Evolutionary conservation across 1,140 invertebrate genomes (phyloP), one percentile per base, ranked within the genome.

Genomic region (Drosophila sp.): DNA sequence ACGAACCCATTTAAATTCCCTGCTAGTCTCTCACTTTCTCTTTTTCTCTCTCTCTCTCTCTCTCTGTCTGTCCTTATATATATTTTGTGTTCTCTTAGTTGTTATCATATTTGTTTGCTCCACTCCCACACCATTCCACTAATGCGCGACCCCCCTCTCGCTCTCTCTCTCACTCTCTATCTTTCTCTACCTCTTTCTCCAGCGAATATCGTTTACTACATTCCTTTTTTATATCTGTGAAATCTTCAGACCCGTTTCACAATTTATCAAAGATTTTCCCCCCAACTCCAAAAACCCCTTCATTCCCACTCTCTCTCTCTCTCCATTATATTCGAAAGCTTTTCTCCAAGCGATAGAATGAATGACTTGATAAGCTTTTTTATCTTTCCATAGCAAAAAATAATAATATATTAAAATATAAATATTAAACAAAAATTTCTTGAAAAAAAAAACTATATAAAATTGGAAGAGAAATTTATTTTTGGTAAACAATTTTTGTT

Each of bases 401-500:
- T 27, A 50, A 50, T 27, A 2, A 50, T 50, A 50, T 10, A 50
- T 27, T 10, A 23, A 47, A 23, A 47, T 47, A 71, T 66, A 74
- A 79, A 30, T 79, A 61, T 80, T 85, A 77, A 77, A 57, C 56
- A 72, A 86, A 70, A 75, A 67, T 65, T 66, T 76, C 10, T 70
- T 6, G 25, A 47, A 47, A 47, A 23, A 47, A 47, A 27, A 50
- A 50, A 38, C 10, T 30, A 30, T 17, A 30, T 30, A 30, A 11
- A 38, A 38, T 38, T 38, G 10, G 35, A 38, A 25, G 25, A 50
- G 74, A 70, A 82, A 85, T 76, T 80, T 73, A 79, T 79, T 76
- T 74, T 78, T 86, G 76, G 79, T 86, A 86, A 64, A 87, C 58
- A 71, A 79, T 74, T 83, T 87, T 87, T 86, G 82, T 86, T 86